Percentiles rank a stretch among this genome's conserved stretches.
phyloP scores from a whole-genome alignment of 2,797 vertebrate species.

The Hippopotamyrus pictus region DNA sequence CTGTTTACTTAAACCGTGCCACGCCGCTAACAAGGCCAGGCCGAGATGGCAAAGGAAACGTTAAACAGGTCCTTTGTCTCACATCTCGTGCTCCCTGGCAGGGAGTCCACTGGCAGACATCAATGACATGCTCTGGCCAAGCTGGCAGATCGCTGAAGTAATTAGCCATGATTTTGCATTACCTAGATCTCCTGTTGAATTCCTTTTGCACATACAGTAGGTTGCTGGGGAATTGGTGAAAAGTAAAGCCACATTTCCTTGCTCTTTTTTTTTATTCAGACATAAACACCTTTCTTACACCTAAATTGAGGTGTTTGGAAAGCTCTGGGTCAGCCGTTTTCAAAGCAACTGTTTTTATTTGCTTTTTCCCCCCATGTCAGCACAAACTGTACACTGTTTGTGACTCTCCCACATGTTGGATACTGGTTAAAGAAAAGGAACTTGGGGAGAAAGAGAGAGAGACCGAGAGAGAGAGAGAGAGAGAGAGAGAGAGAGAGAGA shows the following conservation, averaged over 20 bases:
- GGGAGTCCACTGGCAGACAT: conserved; percentile 7
- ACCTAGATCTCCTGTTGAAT: conserved; percentile 1
- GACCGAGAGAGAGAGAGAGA: background rate
- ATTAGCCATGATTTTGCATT: conserved; percentile 13
- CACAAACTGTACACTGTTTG: background rate
- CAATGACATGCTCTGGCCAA: background rate
- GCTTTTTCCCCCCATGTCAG: conserved; percentile 11
- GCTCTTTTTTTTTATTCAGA: background rate
- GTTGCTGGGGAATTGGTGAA: background rate
- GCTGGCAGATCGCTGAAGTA: conserved; percentile 4
- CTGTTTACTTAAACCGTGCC: conserved; percentile 22
- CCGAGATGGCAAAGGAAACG: background rate
- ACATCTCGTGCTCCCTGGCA: background rate
- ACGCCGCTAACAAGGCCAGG: conserved; percentile 1
- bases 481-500: background rate
- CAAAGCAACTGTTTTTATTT: background rate
- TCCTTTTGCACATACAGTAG: background rate
- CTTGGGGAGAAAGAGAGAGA: background rate
- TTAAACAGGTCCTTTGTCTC: conserved; percentile 22
- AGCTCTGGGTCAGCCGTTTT: background rate
- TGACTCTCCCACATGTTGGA: conserved; percentile 12
- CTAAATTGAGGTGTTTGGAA: conserved; percentile 52
- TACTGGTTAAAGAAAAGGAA: conserved; percentile 15
- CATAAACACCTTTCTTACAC: conserved; percentile 19
- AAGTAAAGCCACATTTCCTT: background rate